A percentile compares a stretch with the other conserved stretches of the same genome.
phyloP scores from a whole-genome alignment of 2,888 invertebrate genomes.

The Pomacea canaliculata region DNA sequence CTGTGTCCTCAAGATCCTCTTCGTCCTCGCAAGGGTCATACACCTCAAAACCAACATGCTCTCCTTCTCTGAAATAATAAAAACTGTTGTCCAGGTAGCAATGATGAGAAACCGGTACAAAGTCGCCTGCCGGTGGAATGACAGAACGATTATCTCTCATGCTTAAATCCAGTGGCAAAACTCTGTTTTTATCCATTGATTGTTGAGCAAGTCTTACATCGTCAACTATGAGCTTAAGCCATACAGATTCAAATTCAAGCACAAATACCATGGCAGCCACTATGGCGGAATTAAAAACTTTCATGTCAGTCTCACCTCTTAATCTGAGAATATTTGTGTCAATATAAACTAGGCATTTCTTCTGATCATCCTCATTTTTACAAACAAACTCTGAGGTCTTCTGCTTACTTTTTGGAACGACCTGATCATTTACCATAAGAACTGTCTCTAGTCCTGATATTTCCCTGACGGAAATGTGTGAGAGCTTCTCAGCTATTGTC shows the following conservation, averaged over 20 bases:
- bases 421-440: background rate
- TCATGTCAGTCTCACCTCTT: no score
- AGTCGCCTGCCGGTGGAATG: slow-evolving; percentile 35
- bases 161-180: background rate
- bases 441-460: slow-evolving; percentile 6
- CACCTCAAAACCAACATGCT: slow-evolving; percentile 40
- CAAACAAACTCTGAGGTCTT: background rate
- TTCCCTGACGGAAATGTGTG: slow-evolving; percentile 7
- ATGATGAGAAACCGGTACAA: slow-evolving; percentile 36
- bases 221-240: background rate
- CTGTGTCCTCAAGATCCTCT: background rate
- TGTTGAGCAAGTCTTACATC: background rate
- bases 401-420: background rate
- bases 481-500: background rate
- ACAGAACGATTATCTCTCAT: background rate
- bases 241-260: background rate
- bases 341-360: slow-evolving; percentile 7
- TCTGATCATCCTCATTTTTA: background rate
- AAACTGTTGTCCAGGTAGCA: slow-evolving; percentile 37
- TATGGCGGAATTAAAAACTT: background rate
- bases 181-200: background rate
- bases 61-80: slow-evolving; percentile 31
- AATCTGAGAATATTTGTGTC: background rate
- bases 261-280: slow-evolving; percentile 5
- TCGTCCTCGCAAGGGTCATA: slow-evolving; percentile 31